Percentiles rank a stretch among this genome's conserved stretches.
phyloP scores from a whole-genome alignment of 2,797 vertebrate species.

The Serranus cabrilla region DNA sequence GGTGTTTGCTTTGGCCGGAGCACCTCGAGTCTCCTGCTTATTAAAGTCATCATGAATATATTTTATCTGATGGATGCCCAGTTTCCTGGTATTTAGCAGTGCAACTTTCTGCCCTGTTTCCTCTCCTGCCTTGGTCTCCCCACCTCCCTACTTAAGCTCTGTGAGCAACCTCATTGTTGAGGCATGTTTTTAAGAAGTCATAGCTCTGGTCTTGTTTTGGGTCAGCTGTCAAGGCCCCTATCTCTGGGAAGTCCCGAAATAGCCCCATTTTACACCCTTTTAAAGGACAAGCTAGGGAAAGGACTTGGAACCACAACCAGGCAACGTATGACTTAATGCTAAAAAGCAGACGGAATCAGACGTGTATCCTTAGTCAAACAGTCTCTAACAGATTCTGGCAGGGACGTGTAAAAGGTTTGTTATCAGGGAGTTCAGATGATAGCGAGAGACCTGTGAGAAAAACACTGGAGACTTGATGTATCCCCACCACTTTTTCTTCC shows the following conservation, averaged over 20 bases:
- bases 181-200: conserved; percentile 72
- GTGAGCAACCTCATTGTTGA: conserved; percentile 74
- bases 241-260: conserved; percentile 83
- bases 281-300: conserved; percentile 68
- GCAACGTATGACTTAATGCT: conserved; percentile 60
- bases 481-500: conserved; percentile 59
- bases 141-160: conserved; percentile 43
- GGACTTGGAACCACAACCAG: conserved; percentile 55
- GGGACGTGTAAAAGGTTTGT: conserved; percentile 61
- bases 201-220: conserved; percentile 69
- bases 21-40: conserved; percentile 78
- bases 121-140: conserved; percentile 41
- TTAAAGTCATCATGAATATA: conserved; percentile 85
- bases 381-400: conserved; percentile 63
- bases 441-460: conserved; percentile 51
- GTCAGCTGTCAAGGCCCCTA: conserved; percentile 77
- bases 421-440: conserved; percentile 70
- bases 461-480: conserved; percentile 44
- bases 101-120: conserved; percentile 60
- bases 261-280: conserved; percentile 74
- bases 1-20: conserved; percentile 87
- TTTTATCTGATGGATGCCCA: conserved; percentile 81
- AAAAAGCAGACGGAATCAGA: conserved; percentile 67
- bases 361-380: conserved; percentile 72
- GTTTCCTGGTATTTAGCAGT: conserved; percentile 84